Percentiles rank a stretch among this genome's conserved stretches.
Conservation (phyloP, 2,797 vertebrate genomes). For the Mus minutoides region DNA sequence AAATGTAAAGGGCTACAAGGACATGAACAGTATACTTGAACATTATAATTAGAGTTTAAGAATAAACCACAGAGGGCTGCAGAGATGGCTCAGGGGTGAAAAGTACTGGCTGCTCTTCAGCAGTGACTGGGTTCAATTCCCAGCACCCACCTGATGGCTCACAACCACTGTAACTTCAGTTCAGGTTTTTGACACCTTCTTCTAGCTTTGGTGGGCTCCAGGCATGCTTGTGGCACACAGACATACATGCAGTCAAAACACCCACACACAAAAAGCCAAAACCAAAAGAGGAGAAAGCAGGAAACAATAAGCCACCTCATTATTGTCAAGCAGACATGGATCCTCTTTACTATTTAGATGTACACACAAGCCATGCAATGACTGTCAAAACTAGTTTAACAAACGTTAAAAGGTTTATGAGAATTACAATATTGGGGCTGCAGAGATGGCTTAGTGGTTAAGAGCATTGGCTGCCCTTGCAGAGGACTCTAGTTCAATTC, state of each 20-base stretch:
- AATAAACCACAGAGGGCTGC: neutral
- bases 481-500: neutral
- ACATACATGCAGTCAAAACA: neutral
- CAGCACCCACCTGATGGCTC: neutral
- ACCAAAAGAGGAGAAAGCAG: neutral
- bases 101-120: neutral
- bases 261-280: neutral
- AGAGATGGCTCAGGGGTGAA: neutral
- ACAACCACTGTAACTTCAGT: neutral
- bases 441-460: neutral
- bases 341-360: neutral
- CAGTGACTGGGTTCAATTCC: neutral
- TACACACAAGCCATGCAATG: neutral
- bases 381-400: slow-evolving; percentile 18
- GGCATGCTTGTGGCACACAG: neutral
- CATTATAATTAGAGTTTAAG: neutral
- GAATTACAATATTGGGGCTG: neutral
- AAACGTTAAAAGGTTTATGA: neutral
- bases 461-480: neutral
- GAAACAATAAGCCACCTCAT: neutral
- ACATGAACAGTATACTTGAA: neutral
- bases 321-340: neutral
- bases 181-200: neutral
- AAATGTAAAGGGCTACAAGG: neutral
- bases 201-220: neutral